A percentile compares a stretch with the other conserved stretches of the same genome.
phyloP scores from a whole-genome alignment of 2,113 vertebrate species.

The Nycticebus coucang region DNA sequence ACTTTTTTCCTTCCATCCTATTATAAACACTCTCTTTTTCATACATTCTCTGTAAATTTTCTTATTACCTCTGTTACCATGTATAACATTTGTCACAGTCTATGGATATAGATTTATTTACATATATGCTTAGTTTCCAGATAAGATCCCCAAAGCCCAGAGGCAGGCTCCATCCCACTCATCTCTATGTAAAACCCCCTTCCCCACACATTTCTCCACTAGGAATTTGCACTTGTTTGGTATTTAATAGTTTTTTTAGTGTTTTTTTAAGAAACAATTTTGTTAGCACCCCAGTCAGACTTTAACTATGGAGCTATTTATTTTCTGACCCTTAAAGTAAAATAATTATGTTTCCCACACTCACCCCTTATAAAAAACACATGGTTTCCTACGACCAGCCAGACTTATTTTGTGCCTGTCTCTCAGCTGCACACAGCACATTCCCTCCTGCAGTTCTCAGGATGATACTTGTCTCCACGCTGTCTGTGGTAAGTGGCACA shows the following conservation, averaged over 20 bases:
- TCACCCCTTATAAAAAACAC: not conserved
- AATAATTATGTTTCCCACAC: not conserved
- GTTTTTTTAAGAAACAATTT: not conserved
- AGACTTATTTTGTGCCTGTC: conserved; percentile 21
- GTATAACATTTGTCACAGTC: not conserved
- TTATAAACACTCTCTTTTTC: not conserved
- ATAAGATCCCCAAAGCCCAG: not conserved
- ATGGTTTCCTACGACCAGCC: conserved; percentile 9
- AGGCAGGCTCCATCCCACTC: not conserved
- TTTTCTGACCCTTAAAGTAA: conserved; percentile 16
- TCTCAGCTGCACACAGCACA: conserved; percentile 55
- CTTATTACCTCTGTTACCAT: not conserved
- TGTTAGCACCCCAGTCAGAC: not conserved
- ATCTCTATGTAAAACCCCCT: not conserved
- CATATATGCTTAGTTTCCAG: not conserved
- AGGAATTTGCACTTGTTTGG: not conserved
- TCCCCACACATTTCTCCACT: not conserved
- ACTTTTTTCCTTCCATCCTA: not conserved
- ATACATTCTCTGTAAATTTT: not conserved
- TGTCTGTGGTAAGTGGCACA: conserved; percentile 84
- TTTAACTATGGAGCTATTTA: conserved; percentile 14
- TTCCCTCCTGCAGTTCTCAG: conserved; percentile 82
- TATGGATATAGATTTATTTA: not conserved
- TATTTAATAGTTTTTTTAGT: not conserved
- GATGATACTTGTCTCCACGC: conserved; percentile 82